phyloP scores from a whole-genome alignment of 1,140 invertebrate species.

The Helicorthomorpha holstii region DNA sequence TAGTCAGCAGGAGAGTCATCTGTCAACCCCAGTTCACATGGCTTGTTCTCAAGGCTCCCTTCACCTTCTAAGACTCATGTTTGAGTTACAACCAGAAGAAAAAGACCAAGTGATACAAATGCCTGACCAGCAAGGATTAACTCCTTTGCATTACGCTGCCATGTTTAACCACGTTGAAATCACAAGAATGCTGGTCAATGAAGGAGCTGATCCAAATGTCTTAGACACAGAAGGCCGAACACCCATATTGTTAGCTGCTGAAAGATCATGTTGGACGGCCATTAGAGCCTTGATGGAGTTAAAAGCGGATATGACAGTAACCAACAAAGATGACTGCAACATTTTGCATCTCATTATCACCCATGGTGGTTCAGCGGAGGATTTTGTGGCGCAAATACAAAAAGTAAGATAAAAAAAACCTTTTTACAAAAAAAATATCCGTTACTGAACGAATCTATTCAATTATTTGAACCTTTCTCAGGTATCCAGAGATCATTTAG shows the following conservation, averaged over 20 bases:
- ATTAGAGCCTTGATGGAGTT: neutral
- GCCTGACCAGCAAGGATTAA: constrained; percentile 24
- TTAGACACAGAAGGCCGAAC: constrained; percentile 21
- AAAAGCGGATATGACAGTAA: neutral
- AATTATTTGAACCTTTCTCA: neutral
- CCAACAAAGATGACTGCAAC: constrained; percentile 25
- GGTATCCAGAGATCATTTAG: neutral
- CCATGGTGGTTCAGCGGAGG: constrained; percentile 16
- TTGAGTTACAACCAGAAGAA: constrained; percentile 49
- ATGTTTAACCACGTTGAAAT: constrained; percentile 25
- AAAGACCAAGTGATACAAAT: constrained; percentile 45
- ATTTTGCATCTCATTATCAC: constrained; percentile 27
- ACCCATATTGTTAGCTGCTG: constrained; percentile 23
- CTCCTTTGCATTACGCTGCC: constrained; percentile 28
- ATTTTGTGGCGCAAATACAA: constrained; percentile 10
- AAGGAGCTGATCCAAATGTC: constrained; percentile 23
- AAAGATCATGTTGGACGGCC: constrained; percentile 5
- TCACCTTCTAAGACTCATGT: constrained; percentile 71
- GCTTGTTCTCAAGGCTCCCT: constrained; percentile 67
- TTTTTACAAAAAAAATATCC: too few species aligned
- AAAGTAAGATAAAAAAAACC: too few species aligned
- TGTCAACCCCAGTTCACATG: constrained; percentile 71
- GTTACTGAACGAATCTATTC: too few species aligned
- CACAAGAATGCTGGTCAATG: constrained; percentile 21
- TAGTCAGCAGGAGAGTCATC: constrained; percentile 65